Conservation (phyloP, 2,888 invertebrate species). For the Sinhomidia bicolor region DNA sequence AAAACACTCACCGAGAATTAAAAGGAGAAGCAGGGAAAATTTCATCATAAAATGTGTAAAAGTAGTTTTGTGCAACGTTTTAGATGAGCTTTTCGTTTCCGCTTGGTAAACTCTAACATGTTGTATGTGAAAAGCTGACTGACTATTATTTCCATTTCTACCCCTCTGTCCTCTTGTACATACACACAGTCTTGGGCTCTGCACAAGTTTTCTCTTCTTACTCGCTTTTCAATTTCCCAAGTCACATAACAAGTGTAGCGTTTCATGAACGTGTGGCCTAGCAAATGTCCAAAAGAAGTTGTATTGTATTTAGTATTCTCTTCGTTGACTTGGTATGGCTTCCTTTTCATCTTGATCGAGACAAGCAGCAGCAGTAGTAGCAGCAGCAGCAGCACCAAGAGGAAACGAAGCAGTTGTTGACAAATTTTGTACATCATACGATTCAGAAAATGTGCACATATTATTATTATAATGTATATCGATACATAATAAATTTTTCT, state of each 20-base stretch:
- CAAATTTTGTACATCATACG: constrained; percentile 48
- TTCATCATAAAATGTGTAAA: constrained; percentile 32
- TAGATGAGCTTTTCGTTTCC: constrained; percentile 10
- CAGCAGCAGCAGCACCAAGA: background rate
- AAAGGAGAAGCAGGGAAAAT: constrained; percentile 17
- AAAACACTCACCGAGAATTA: constrained; percentile 56
- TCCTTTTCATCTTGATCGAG: constrained; percentile 62
- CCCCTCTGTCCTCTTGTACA: no score
- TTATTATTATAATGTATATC: background rate
- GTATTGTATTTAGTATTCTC: background rate
- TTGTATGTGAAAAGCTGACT: background rate
- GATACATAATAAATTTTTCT: background rate
- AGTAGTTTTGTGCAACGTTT: background rate
- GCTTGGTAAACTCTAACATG: constrained; percentile 44
- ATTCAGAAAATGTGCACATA: constrained; percentile 21
- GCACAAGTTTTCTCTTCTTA: background rate
- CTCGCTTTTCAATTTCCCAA: background rate
- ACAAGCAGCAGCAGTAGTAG: constrained; percentile 27
- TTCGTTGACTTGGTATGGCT: constrained; percentile 3
- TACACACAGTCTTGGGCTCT: background rate
- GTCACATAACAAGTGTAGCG: background rate
- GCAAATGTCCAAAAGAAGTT: background rate
- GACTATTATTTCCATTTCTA: background rate
- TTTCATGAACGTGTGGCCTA: background rate
- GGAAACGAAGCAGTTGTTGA: constrained; percentile 35